phyloP scores from a whole-genome alignment of 2,888 invertebrate genomes.

The Andrena bucephala region DNA sequence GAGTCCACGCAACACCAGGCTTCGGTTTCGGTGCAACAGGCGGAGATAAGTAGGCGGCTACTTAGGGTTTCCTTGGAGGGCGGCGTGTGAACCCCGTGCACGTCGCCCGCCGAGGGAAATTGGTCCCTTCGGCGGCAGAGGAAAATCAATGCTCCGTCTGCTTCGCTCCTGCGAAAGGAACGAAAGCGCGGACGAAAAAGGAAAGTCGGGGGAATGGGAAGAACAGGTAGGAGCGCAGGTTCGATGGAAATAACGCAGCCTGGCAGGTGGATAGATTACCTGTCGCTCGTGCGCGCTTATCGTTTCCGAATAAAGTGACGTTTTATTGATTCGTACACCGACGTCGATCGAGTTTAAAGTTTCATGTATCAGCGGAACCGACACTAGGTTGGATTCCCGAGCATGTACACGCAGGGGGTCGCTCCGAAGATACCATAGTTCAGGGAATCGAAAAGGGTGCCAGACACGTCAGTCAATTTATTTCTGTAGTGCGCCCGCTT shows the following conservation, averaged over 20 bases:
- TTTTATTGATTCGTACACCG: slow-evolving; percentile 39
- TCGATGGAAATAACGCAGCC: slow-evolving; percentile 24
- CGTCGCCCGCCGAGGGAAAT: slow-evolving; percentile 16
- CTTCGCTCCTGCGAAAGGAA: not conserved
- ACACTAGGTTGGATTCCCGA: not conserved
- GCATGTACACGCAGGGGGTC: too few species aligned
- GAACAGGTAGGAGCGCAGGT: not conserved
- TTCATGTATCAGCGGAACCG: not conserved
- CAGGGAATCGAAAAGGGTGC: not conserved
- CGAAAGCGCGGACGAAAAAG: not conserved
- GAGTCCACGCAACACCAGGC: not conserved
- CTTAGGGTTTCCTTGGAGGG: slow-evolving; percentile 18
- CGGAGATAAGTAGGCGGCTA: slow-evolving; percentile 61
- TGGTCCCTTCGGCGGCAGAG: slow-evolving; percentile 21
- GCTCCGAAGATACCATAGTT: not conserved
- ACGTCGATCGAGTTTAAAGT: slow-evolving; percentile 4
- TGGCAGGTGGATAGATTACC: slow-evolving; percentile 42
- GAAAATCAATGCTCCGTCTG: slow-evolving; percentile 45
- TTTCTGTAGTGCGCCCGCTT: not conserved
- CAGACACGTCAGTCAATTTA: not conserved
- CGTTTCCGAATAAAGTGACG: slow-evolving; percentile 40
- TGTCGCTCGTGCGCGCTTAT: slow-evolving; percentile 27
- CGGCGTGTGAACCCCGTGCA: slow-evolving; percentile 16
- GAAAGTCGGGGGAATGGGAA: not conserved
- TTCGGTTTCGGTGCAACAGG: slow-evolving; percentile 58